These are phyloP conservation scores for Cyaniris semiargus DNA, from an alignment of 2,888 invertebrate species.

Conservation along the genomic window DNA sequence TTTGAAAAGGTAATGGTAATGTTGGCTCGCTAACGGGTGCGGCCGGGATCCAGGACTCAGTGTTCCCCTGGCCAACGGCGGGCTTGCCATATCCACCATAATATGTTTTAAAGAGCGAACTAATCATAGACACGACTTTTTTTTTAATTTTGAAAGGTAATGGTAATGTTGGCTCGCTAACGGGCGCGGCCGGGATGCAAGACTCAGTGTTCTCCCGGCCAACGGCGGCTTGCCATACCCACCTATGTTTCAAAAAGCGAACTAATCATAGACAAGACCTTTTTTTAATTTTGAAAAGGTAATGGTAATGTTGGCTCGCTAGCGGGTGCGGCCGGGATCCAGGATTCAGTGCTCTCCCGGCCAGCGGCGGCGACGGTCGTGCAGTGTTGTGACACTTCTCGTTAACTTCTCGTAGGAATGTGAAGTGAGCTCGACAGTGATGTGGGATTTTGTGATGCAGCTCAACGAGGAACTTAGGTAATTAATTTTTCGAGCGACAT, in stretches of 20 bases:
- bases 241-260: no score
- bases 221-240: no score
- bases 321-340: no score
- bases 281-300: neutral
- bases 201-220: no score
- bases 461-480: neutral
- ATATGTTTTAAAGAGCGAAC: no score
- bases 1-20: neutral
- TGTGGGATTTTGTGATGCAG: slow-evolving; percentile 34
- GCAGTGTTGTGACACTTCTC: slow-evolving; percentile 36
- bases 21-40: no score
- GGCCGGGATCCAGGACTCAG: no score
- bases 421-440: slow-evolving; percentile 51
- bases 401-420: slow-evolving; percentile 52
- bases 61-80: no score
- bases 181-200: no score
- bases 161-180: no score
- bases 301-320: no score
- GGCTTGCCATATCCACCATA: no score
- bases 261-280: neutral
- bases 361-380: slow-evolving; percentile 48
- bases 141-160: neutral
- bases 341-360: slow-evolving; percentile 47
- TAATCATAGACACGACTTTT: neutral
- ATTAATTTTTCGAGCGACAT: neutral